Percentiles rank a stretch among this genome's conserved stretches.
Evolutionary conservation across 2,888 invertebrate species (phyloP).

Genomic region (Phaonia tiefii): DNA sequence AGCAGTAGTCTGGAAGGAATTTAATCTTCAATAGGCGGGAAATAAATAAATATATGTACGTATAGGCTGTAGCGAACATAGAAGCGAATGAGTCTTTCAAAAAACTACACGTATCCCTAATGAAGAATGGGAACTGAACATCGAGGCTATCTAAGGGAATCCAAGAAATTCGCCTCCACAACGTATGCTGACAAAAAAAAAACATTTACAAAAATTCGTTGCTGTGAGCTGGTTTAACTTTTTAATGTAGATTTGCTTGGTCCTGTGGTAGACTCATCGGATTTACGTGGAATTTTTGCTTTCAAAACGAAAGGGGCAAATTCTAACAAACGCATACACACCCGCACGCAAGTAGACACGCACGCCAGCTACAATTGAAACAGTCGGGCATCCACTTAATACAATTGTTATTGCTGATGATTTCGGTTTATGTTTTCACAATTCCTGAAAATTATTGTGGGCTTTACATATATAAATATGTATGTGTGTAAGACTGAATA

Average conservation of each 20-base stretch:
- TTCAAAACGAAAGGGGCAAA: conserved; percentile 72
- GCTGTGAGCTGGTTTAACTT: too few species aligned
- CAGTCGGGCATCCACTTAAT: not conserved
- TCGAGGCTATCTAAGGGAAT: too few species aligned
- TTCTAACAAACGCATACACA: conserved; percentile 21
- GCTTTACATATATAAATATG: not conserved
- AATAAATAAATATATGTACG: too few species aligned
- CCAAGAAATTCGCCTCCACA: too few species aligned
- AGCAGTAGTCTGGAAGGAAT: too few species aligned
- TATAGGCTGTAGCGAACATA: too few species aligned
- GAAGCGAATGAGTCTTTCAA: too few species aligned
- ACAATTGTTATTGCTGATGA: not conserved
- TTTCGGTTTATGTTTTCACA: not conserved
- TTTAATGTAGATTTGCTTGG: conserved; percentile 13
- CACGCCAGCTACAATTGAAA: not conserved
- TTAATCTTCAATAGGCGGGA: too few species aligned
- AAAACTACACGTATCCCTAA: too few species aligned
- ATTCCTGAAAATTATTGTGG: conserved; percentile 2
- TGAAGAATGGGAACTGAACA: not conserved
- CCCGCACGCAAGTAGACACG: not conserved
- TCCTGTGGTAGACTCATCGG: conserved; percentile 72
- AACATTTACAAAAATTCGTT: too few species aligned
- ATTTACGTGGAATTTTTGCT: conserved; percentile 78
- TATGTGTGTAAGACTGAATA: not conserved
- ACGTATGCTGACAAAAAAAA: too few species aligned